These are phyloP conservation scores for Cremastinae sp. DNA, from an alignment of 2,888 invertebrate species.

Conservation along the genomic window DNA sequence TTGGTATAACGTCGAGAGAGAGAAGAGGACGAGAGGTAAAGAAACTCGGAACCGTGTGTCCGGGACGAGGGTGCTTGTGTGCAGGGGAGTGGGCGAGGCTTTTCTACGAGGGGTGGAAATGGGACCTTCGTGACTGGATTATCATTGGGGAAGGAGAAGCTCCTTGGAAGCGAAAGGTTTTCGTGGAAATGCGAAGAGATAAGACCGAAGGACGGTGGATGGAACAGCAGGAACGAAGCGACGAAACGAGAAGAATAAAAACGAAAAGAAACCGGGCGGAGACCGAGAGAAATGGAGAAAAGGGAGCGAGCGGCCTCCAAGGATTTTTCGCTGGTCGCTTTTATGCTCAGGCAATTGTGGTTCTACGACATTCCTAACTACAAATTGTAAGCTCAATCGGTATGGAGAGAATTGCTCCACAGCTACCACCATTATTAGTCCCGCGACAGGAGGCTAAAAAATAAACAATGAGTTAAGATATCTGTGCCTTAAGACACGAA, in stretches of 20 bases:
- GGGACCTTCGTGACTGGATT: constrained; percentile 71
- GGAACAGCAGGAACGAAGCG: constrained; percentile 38
- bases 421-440: constrained; percentile 4
- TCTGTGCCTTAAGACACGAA: not conserved
- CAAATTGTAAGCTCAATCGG: constrained; percentile 69
- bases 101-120: constrained; percentile 59
- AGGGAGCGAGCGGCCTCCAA: constrained; percentile 24
- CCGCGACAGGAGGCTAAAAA: constrained; percentile 27
- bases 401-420: constrained; percentile 19
- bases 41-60: constrained; percentile 57
- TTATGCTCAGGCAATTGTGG: constrained; percentile 65
- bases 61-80: constrained; percentile 27
- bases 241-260: constrained; percentile 39
- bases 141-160: constrained; percentile 63
- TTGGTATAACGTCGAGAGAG: not conserved
- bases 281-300: constrained; percentile 48
- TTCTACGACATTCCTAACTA: constrained; percentile 66
- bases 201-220: constrained; percentile 48
- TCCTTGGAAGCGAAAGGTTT: constrained; percentile 58
- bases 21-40: constrained; percentile 17
- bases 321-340: constrained; percentile 59
- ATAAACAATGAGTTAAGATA: constrained; percentile 36
- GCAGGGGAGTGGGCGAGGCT: constrained; percentile 41
- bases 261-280: constrained; percentile 30
- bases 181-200: constrained; percentile 58